These are phyloP conservation scores for Gopherus evgoodei DNA, from an alignment of 2,113 vertebrate genomes.

Conservation along the genomic window DNA sequence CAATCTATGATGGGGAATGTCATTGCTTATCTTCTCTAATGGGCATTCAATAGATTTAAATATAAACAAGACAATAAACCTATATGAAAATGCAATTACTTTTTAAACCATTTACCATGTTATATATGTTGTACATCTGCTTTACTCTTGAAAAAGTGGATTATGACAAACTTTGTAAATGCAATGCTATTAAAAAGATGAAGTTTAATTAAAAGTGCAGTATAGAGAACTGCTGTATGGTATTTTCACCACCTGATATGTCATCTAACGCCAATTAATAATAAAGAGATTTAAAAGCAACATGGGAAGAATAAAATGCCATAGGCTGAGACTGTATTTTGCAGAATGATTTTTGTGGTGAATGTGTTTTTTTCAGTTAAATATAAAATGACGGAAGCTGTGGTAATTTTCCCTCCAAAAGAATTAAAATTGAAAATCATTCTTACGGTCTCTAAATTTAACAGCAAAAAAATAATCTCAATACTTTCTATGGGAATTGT, in stretches of 20 bases:
- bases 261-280: neutral
- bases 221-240: neutral
- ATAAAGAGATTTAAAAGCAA: neutral
- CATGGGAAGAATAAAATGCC: neutral
- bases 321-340: neutral
- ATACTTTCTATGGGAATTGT: neutral
- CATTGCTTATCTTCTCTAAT: neutral
- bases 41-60: neutral
- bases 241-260: neutral
- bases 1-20: neutral
- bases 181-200: neutral
- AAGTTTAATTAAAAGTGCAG: neutral
- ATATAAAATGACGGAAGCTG: neutral
- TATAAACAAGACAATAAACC: neutral
- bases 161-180: neutral
- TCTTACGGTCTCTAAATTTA: neutral
- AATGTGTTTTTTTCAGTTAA: rapidly evolving
- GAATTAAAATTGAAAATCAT: neutral
- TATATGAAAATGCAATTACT: neutral
- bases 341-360: neutral
- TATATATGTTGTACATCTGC: rapidly evolving
- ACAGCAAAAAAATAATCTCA: neutral
- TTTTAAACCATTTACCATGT: neutral
- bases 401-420: neutral
- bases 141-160: neutral